Base-by-base conservation (phyloP, 2,888 invertebrate genomes). In the Agrochola lychnidis region DNA sequence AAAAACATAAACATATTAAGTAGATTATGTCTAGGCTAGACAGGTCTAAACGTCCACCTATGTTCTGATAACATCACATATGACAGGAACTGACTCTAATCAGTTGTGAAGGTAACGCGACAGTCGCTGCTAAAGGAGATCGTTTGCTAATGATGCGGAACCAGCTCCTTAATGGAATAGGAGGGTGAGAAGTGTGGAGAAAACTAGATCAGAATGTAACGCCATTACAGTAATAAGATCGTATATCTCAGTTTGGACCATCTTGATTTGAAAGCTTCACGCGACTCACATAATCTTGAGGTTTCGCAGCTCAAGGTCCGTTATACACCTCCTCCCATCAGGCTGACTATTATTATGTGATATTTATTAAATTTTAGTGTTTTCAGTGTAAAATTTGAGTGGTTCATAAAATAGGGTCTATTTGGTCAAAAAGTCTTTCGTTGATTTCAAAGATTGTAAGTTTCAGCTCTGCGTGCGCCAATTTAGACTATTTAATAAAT, bases 21-120 rank as follows among this genome's bases (percentile, higher is more conserved):
- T 45, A 14, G 36, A 30, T 61, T n/a, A 73, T n/a, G 25, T 61
- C n/a, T n/a, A 36, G 14, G 1, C 25, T 36, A n/a, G n/a, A 30
- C 40, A 40, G 22, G 16, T 9, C n/a, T 30, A 10, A 51, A 51
- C 48, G 48, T 72, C 67, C 48, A 14, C 51, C 56, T 22, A 45
- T 30, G 7, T 53, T 19, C 53, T 71, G 68, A 80, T 84, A 73
- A n/a, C 40, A 84, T 73, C 63, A 45, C 80, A 51, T 53, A 19
- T 42, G 64, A 64, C 53, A 42, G n/a, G 74, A 73, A 80, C 81
- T 48, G 61, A 84, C 73, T 56, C 51, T 69, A 66, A 84, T 70
- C 74, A 84, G 69, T 40, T 14, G 63, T 30, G 51, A 19, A 51
- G 57, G 63, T 42, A 53, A 16, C 68, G n/a, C 53, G n/a, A 40